Base-by-base conservation (phyloP, 2,888 invertebrate genomes). In the Calameuta filiformis region DNA sequence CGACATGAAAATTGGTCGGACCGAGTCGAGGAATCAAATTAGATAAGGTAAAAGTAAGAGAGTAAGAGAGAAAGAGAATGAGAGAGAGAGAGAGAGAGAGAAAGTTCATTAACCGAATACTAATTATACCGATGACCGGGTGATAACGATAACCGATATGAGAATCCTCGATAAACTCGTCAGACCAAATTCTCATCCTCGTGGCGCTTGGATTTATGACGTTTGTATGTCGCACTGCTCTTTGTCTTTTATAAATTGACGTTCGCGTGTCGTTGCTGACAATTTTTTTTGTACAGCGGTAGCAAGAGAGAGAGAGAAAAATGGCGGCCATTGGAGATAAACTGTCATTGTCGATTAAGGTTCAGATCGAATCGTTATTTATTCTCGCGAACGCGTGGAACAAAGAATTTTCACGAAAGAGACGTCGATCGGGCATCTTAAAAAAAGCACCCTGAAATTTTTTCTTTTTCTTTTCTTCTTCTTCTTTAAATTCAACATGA, bases 181-280 rank as follows among this genome's bases (percentile, higher is more conserved):
- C 56, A 56, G 56, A 56, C 56, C 56, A 56, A 56, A 56, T 56
- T 56, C 56, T 56, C 56, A 56, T 56, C 23, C 79, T 81, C 82
- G 85, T 85, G 85, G 84, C 84, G 86, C 87, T 87, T 87, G 85
- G 86, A 84, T 85, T 85, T 78, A 84, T 84, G 84, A 82, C 84
- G 82, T 83, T 81, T 79, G 56, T 56, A 56, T 56, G 56, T 56
- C 56, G 56, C 56, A 56, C 56, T 23, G 56, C 56, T 23, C 56
- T 56, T 56, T 56, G 1, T 56, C 23, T 23, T 56, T 56, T 23
- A 23, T 9, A 15, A 23, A 23, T 56, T 56, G 23, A 56, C 2
- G 56, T 56, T 23, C 56, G 2, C 56, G 2, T 56, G 56, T 15
- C 56, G 56, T 56, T 56, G 56, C 56, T 56, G 56, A 56, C 15